Evolutionary conservation across 2,888 invertebrate species (phyloP).

Genomic region (Heliconius sara): DNA sequence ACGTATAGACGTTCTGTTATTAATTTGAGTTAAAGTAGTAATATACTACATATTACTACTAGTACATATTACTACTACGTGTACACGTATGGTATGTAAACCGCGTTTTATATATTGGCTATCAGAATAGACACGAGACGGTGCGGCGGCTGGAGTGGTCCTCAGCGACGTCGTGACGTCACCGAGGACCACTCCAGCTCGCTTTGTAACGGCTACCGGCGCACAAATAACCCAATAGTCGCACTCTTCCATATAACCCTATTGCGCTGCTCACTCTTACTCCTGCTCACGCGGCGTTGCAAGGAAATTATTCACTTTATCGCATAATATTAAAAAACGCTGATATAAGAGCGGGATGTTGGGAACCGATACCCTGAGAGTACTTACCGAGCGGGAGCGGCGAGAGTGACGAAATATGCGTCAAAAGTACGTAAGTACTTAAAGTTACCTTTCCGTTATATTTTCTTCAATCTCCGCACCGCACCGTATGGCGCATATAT

Average conservation of each 20-base stretch:
- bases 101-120: not conserved
- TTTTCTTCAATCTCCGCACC: too few relatives aligned
- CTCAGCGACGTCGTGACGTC: slow-evolving; percentile 33
- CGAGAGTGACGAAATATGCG: not conserved
- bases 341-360: slow-evolving; percentile 12
- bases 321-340: slow-evolving; percentile 31
- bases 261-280: not conserved
- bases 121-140: not conserved
- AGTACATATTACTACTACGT: too few relatives aligned
- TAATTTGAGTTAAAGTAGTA: too few relatives aligned
- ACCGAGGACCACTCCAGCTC: slow-evolving; percentile 26
- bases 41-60: too few relatives aligned
- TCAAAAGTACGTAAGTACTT: not conserved
- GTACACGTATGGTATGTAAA: too few relatives aligned
- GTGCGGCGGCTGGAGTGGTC: slow-evolving; percentile 27
- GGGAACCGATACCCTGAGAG: not conserved
- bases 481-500: too few relatives aligned
- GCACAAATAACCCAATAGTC: slow-evolving; percentile 30
- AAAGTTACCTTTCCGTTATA: too few relatives aligned
- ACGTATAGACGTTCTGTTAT: too few relatives aligned
- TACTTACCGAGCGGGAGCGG: not conserved
- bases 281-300: slow-evolving; percentile 12
- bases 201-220: not conserved
- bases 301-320: slow-evolving; percentile 24
- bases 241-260: slow-evolving; percentile 23